phyloP scores from a whole-genome alignment of 2,888 invertebrate species.

The Thecocarcelia acutangulata region DNA sequence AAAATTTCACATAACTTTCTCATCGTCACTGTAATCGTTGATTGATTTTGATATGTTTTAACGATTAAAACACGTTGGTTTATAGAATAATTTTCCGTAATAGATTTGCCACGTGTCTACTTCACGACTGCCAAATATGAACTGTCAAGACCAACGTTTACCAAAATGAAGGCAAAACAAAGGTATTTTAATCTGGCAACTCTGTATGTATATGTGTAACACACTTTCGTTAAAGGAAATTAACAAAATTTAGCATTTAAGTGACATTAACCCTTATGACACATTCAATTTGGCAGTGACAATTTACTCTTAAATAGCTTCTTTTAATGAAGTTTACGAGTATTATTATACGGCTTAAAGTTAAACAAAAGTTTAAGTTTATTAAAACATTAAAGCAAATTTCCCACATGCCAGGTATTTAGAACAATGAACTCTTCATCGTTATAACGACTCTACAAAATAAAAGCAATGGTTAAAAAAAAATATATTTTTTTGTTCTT shows the following conservation, averaged over 20 bases:
- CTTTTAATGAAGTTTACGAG: background rate
- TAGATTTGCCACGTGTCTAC: too few relatives aligned
- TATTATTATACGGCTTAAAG: background rate
- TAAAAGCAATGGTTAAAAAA: conserved; percentile 18
- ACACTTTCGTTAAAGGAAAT: too few relatives aligned
- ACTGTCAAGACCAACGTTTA: too few relatives aligned
- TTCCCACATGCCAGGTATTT: conserved; percentile 28
- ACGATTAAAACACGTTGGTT: too few relatives aligned
- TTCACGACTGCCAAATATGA: too few relatives aligned
- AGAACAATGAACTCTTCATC: conserved; percentile 58
- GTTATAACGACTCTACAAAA: conserved; percentile 21
- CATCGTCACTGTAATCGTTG: too few relatives aligned
- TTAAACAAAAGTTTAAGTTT: conserved; percentile 5
- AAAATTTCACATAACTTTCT: too few relatives aligned
- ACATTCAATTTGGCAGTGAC: conserved; percentile 22
- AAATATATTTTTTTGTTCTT: background rate
- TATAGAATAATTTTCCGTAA: too few relatives aligned
- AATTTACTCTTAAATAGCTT: background rate
- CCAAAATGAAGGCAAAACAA: too few relatives aligned
- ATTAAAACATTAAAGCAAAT: conserved; percentile 1
- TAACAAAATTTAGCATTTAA: background rate
- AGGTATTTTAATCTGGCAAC: too few relatives aligned
- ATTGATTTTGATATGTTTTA: too few relatives aligned
- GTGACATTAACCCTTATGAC: conserved; percentile 25
- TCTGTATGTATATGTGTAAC: too few relatives aligned